Base-by-base conservation (phyloP, 2,113 vertebrate species). In the Aldabrachelys gigantea region DNA sequence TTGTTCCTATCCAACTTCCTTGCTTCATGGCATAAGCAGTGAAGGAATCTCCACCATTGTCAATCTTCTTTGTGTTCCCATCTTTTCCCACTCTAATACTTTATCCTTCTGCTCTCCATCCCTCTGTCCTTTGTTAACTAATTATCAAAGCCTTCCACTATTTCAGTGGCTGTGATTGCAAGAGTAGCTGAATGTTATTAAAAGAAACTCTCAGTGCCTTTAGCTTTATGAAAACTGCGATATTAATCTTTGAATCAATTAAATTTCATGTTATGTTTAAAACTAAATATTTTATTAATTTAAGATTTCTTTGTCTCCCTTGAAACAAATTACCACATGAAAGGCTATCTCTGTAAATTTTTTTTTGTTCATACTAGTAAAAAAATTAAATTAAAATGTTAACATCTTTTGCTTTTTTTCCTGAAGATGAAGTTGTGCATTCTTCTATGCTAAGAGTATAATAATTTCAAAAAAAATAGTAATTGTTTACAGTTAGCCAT, bases 191-290 rank as follows among this genome's bases (percentile, higher is more conserved):
- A 44, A 44, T 44, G 38, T 41, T 41, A 41, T 41, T 41, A 41
- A 41, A 41, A 41, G 41, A 41, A 41, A 41, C 41, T 41, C 41
- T 41, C 41, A 4, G 41, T 41, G 41, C 41, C 41, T 41, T 44
- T 76, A 84, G 41, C 7, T 8, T 87, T 81, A 82, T 82, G 29
- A 69, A 89, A 89, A 10, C 8, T 27, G 10, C 11, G 24, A 27
- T 2, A 4, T 38, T 84, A 8, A 78, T 76, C 10, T 89, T 76
- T 0, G 0, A 44, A 84, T 38, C 0, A 1, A 4, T 54, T 89
- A 2, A 22, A 21, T 91, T 95, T 76, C 41, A 41, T 41, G 10
- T 44, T 76, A 22, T 47, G 12, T 76, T 76, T 25, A 76, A 44
- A 76, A 69, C 35, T n/a, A n/a, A 38, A 69, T 38, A 21, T 69